Evolutionary conservation across 2,888 invertebrate genomes (phyloP).

Genomic region (Aelia acuminata): DNA sequence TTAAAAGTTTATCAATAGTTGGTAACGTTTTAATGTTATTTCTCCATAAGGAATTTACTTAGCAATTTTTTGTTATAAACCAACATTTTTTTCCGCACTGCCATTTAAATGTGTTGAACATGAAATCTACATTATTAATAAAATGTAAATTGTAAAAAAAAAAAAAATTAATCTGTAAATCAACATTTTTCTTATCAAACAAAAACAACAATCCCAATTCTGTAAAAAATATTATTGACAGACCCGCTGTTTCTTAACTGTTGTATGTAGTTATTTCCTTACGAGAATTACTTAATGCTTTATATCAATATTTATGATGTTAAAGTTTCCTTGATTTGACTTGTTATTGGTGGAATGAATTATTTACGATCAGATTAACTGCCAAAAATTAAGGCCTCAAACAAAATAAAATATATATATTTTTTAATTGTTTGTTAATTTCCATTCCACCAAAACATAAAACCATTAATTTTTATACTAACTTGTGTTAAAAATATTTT

Average conservation of each 20-base stretch:
- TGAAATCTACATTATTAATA: not conserved
- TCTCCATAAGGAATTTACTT: too few relatives aligned
- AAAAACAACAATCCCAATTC: too few relatives aligned
- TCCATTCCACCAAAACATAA: slow-evolving; percentile 15
- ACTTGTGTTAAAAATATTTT: slow-evolving; percentile 12
- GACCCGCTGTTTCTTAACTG: not conserved
- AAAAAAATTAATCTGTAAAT: not conserved
- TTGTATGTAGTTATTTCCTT: not conserved
- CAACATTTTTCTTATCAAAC: too few relatives aligned
- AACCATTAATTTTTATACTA: not conserved
- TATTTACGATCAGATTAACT: not conserved
- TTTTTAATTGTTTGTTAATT: not conserved
- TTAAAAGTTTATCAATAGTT: too few relatives aligned
- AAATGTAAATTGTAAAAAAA: too few relatives aligned
- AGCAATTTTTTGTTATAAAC: too few relatives aligned
- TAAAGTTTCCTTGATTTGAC: not conserved
- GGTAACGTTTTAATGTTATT: too few relatives aligned
- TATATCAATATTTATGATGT: not conserved
- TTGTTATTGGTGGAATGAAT: not conserved
- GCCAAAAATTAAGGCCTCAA: slow-evolving; percentile 22
- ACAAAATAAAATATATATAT: not conserved
- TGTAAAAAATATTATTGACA: not conserved
- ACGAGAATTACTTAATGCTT: not conserved
- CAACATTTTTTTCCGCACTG: not conserved
- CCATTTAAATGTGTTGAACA: not conserved